These are phyloP conservation scores for Thermophis baileyi DNA, from an alignment of 2,113 vertebrate genomes.

Conservation along the genomic window DNA sequence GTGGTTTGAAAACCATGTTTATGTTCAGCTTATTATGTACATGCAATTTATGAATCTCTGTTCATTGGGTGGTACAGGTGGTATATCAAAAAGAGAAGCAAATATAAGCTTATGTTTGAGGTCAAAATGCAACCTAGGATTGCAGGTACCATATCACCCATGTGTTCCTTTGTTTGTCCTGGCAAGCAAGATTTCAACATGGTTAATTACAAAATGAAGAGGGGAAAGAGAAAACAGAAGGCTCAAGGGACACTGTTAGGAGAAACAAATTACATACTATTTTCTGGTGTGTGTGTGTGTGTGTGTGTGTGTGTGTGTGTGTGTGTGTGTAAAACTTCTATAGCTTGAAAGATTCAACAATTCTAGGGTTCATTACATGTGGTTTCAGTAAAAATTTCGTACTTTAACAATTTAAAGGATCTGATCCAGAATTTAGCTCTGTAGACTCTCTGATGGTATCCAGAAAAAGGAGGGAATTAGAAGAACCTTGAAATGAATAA, in stretches of 20 bases:
- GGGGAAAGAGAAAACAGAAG: background rate
- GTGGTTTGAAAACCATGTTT: background rate
- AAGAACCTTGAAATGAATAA: background rate
- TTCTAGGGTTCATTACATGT: background rate
- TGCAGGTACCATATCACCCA: too few relatives aligned
- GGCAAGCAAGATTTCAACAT: background rate
- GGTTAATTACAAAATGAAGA: background rate
- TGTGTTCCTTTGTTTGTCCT: background rate
- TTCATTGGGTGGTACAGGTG: background rate
- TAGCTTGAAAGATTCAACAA: background rate
- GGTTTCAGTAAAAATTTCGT: background rate
- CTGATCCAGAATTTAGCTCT: background rate
- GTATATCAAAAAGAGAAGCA: background rate
- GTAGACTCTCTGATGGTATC: background rate
- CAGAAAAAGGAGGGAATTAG: background rate
- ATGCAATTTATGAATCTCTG: background rate
- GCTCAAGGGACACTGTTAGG: background rate
- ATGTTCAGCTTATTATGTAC: background rate
- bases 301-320: background rate
- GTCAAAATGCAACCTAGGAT: background rate
- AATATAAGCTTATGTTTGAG: background rate
- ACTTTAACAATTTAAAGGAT: background rate
- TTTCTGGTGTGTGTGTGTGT: background rate
- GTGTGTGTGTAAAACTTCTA: background rate
- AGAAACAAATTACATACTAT: background rate